phyloP scores from a whole-genome alignment of 23 tunicate species.

The Trididemnum nubilum region DNA sequence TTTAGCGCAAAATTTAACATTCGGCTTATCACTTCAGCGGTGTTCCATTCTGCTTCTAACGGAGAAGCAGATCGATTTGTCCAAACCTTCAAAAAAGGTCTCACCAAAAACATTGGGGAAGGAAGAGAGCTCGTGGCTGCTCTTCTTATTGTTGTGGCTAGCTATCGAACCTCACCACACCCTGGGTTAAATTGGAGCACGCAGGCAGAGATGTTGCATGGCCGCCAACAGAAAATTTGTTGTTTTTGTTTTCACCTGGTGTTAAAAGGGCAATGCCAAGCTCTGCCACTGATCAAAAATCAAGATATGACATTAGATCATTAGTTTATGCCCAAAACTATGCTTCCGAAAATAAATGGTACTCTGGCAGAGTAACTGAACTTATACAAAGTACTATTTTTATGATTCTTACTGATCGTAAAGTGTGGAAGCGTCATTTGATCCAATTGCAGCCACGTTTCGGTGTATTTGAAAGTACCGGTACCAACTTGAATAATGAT shows the following conservation, averaged over 20 bases:
- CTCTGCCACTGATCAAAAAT: background rate
- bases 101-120: background rate
- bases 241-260: constrained; percentile 7
- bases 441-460: constrained; percentile 3
- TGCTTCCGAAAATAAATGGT: constrained; percentile 5
- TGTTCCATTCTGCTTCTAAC: constrained; percentile 24
- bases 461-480: too few relatives aligned
- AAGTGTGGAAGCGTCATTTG: background rate
- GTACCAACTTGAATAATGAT: too few relatives aligned
- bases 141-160: background rate
- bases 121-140: background rate
- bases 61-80: constrained; percentile 32
- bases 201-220: constrained; percentile 18
- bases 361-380: background rate
- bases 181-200: constrained; percentile 15
- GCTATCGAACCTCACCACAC: constrained; percentile 1
- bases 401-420: background rate
- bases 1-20: background rate
- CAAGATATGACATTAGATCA: background rate
- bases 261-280: background rate
- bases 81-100: background rate
- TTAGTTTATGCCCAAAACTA: constrained; percentile 12
- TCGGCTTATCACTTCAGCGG: background rate
- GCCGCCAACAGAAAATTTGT: constrained; percentile 3
- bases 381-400: background rate